Evolutionary conservation across 2,888 invertebrate genomes (phyloP).

Genomic region (Crocallis elinguaria): DNA sequence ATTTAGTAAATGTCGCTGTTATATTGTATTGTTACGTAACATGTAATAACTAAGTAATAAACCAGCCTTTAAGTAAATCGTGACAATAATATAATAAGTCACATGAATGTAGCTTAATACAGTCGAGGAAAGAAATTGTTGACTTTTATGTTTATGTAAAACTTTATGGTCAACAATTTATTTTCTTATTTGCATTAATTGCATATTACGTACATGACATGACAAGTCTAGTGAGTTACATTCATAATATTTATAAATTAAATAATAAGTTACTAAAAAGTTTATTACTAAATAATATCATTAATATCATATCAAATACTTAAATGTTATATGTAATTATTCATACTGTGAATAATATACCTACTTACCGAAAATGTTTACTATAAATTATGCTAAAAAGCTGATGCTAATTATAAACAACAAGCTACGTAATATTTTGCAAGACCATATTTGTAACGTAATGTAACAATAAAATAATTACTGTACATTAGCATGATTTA

Average conservation of each 20-base stretch:
- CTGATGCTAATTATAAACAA: no score
- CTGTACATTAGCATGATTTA: no score
- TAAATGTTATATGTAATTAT: background rate
- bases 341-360: conserved; percentile 31
- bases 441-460: no score
- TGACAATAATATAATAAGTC: conserved; percentile 59
- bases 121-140: conserved; percentile 3
- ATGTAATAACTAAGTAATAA: conserved; percentile 19
- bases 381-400: no score
- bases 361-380: conserved; percentile 44
- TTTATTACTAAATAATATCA: conserved; percentile 55
- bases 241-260: conserved; percentile 5
- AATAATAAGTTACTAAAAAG: background rate
- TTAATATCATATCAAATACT: conserved; percentile 58
- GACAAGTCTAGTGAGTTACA: conserved; percentile 23
- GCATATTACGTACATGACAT: conserved; percentile 13
- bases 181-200: background rate
- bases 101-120: conserved; percentile 1
- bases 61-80: conserved; percentile 67
- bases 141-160: background rate
- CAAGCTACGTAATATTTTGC: no score
- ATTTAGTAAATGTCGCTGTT: conserved; percentile 64
- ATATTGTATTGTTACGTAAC: conserved; percentile 51
- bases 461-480: no score
- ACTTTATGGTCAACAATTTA: background rate